phyloP scores from a whole-genome alignment of 2,113 vertebrate genomes.

The Erythrocercus mccallii region DNA sequence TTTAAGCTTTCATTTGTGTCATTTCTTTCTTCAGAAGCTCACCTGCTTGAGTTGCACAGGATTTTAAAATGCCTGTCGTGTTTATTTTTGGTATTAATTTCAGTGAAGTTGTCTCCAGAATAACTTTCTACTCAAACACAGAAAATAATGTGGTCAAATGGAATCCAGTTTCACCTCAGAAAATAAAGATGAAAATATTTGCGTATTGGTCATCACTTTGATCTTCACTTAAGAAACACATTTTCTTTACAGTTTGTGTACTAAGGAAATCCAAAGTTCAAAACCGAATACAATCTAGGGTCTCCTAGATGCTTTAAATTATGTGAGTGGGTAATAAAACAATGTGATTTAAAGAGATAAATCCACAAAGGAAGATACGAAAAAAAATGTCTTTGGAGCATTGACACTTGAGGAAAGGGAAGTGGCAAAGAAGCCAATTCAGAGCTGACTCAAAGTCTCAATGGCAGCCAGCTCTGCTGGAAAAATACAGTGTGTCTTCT shows the following conservation, averaged over 20 bases:
- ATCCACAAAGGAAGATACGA: not conserved
- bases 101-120: not conserved
- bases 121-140: not conserved
- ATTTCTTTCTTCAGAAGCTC: not conserved
- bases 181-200: not conserved
- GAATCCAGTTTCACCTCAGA: not conserved
- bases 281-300: not conserved
- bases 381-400: not conserved
- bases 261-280: not conserved
- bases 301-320: not conserved
- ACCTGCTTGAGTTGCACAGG: not conserved
- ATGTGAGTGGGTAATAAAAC: not conserved
- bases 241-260: not conserved
- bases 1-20: rapidly evolving
- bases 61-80: not conserved
- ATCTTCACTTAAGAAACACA: not conserved
- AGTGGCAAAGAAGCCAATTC: not conserved
- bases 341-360: not conserved
- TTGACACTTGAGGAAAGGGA: not conserved
- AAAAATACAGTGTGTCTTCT: not conserved
- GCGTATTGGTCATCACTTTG: not conserved
- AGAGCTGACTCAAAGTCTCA: not conserved
- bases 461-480: not conserved
- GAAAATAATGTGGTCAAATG: not conserved
- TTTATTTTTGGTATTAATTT: not conserved